Evolutionary conservation across 2,797 vertebrate genomes (phyloP).

Genomic region (Numenius phaeopus): DNA sequence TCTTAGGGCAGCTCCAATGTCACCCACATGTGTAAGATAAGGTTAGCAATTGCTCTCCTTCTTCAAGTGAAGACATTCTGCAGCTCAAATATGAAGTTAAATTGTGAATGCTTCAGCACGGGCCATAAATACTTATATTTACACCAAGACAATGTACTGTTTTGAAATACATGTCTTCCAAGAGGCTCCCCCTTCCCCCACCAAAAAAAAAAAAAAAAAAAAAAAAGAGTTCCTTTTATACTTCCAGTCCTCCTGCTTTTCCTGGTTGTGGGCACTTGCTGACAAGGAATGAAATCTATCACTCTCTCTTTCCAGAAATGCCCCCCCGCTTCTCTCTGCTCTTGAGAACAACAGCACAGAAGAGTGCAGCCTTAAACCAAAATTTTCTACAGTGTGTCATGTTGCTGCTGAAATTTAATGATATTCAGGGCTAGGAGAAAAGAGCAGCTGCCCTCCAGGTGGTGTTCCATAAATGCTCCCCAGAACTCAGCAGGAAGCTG

Average conservation of each 20-base stretch:
- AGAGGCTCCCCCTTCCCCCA: neutral
- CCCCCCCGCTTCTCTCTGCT: neutral
- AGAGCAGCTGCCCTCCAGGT: constrained; percentile 78
- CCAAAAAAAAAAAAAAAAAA: neutral
- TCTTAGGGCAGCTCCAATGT: constrained; percentile 1
- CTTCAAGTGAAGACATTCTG: neutral
- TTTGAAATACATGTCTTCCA: neutral
- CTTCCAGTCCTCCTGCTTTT: neutral
- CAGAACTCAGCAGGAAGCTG: constrained; percentile 72
- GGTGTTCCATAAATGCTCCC: constrained; percentile 72
- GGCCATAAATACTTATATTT: neutral
- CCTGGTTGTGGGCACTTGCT: neutral
- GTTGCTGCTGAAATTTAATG: constrained; percentile 72
- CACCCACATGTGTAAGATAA: constrained; percentile 15
- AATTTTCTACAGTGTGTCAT: constrained; percentile 55
- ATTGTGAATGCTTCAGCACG: neutral
- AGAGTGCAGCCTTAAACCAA: constrained; percentile 20
- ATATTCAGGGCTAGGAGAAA: constrained; percentile 74
- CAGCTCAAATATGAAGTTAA: neutral
- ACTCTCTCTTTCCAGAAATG: constrained; percentile 1
- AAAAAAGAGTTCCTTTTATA: neutral
- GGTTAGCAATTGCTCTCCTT: neutral
- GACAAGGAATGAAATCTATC: constrained; percentile 17
- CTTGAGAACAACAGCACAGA: neutral
- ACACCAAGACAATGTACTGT: neutral